These are phyloP conservation scores for Cryptoprocta ferox DNA, from an alignment of 2,797 vertebrate genomes.

Conservation along the genomic window DNA sequence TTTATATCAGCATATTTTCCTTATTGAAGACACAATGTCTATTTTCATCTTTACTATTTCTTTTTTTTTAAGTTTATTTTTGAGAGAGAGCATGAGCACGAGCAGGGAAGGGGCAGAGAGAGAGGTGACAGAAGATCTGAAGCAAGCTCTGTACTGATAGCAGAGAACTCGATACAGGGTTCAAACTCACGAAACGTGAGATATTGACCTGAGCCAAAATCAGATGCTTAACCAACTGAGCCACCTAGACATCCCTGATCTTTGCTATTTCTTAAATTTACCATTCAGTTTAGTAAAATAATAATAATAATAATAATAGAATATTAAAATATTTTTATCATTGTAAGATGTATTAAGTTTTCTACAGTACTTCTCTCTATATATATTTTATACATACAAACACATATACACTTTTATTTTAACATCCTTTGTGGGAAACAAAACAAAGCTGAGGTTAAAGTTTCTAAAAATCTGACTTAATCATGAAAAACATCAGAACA, in stretches of 20 bases:
- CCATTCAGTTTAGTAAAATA: neutral
- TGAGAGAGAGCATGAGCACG: too few species aligned
- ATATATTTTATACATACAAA: neutral
- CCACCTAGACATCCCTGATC: neutral
- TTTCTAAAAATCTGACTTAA: constrained; percentile 33
- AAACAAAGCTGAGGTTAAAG: neutral
- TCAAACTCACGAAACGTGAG: too few species aligned
- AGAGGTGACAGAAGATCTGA: too few species aligned
- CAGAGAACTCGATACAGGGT: too few species aligned
- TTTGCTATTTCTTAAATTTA: constrained; percentile 41
- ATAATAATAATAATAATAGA: neutral
- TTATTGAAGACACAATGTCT: neutral
- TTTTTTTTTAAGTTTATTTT: neutral
- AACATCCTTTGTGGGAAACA: neutral
- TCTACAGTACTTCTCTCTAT: neutral
- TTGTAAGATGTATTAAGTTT: neutral
- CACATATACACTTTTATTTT: neutral
- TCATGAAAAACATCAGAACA: constrained; percentile 44
- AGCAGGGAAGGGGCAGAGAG: too few species aligned
- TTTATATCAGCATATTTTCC: constrained; percentile 26
- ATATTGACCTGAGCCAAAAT: too few species aligned
- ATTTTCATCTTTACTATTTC: constrained; percentile 37
- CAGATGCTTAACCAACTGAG: too few species aligned
- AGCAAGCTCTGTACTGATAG: too few species aligned
- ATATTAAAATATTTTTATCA: constrained; percentile 35